Conservation (phyloP, 2,888 invertebrate genomes). For the Drosophila borealis region DNA sequence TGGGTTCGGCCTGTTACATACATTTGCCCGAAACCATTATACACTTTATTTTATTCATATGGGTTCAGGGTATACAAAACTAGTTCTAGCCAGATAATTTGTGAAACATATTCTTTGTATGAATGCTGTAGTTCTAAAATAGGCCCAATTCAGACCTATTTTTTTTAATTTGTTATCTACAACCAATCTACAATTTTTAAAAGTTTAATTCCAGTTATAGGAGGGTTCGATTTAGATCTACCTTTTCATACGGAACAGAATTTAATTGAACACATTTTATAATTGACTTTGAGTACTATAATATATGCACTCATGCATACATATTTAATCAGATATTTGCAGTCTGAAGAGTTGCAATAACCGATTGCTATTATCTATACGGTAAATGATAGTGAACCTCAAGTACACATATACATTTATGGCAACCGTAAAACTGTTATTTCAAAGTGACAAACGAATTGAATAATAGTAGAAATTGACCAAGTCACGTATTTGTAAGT, state of each 20-base stretch:
- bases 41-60: no score
- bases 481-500: not conserved
- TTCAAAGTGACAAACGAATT: not conserved
- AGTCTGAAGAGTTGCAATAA: not conserved
- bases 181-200: no score
- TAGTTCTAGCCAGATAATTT: no score
- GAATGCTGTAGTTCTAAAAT: no score
- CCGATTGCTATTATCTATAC: slow-evolving; percentile 3
- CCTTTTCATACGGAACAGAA: not conserved
- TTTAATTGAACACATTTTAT: not conserved
- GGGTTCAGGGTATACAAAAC: no score
- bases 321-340: not conserved
- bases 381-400: not conserved
- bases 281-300: not conserved
- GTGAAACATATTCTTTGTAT: no score
- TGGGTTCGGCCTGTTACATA: no score
- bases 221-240: not conserved
- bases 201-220: not conserved
- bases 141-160: no score
- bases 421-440: not conserved
- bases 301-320: not conserved
- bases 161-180: no score
- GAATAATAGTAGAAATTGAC: not conserved
- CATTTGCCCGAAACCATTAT: no score
- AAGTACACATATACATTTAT: not conserved